Evolutionary conservation across 2,888 invertebrate genomes (phyloP), one percentile per base, ranked within the genome.

Genomic region (Archaeoteleia sp.): DNA sequence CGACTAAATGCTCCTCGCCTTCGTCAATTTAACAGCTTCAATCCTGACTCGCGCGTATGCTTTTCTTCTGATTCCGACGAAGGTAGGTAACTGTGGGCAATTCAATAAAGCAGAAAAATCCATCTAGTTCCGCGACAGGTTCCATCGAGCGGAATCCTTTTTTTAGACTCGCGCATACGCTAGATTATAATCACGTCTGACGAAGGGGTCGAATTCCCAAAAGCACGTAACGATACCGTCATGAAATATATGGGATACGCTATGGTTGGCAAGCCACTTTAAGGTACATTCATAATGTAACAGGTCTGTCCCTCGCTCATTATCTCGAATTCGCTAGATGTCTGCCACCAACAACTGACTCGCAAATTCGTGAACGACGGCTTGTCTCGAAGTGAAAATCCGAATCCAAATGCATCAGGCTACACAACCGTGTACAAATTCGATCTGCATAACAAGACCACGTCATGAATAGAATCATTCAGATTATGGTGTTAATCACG

Each of bases 391-490:
- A 65, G 54, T 65, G 66, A 67, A 70, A 70, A 60, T 68, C 71
- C 67, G 70, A 72, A 60, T 66, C 53, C 58, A 65, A 69, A 57
- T 67, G 70, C 70, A 57, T 58, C 72, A 69, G 72, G 70, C 74
- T 72, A 75, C 76, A 79, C 73, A 75, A 71, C 74, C 74, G 70
- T 75, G 48, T 48, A 72, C 68, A 81, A 82, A 81, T 79, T 77
- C 72, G 72, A 82, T 82, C 76, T 79, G 76, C 82, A 82, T 82
- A 81, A 81, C 81, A 78, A 81, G 78, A 68, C 78, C 72, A 54
- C 65, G 67, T 75, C 76, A 77, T 81, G 82, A 82, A 82, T 82
- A 78, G 78, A 80, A 74, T 82, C 78, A 79, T 80, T 82, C 78
- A 73, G 70, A 78, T 80, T 82, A 80, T 70, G 74, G 68, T 75